Evolutionary conservation across 2,888 invertebrate genomes (phyloP), one percentile per base, ranked within the genome.

Genomic region (Pristionchus exspectatus): DNA sequence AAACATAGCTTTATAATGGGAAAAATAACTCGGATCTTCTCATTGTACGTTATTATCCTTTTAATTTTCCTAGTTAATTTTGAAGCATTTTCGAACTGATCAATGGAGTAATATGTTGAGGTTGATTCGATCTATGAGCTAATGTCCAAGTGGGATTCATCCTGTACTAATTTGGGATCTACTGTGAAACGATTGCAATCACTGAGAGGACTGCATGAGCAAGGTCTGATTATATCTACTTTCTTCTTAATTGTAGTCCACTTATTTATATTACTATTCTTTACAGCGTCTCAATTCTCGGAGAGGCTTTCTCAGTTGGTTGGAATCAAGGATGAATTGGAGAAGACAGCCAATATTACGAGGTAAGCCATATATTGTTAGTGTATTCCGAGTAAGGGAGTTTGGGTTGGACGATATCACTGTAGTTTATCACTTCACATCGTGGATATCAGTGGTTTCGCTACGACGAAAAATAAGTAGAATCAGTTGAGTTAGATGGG

Each of bases 131-230:
- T 90, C 21, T 77, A 90, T n/a, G 44, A 69, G 7, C 63, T 86
- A 1, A 74, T 77, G 74, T 33, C 72, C 63, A 90, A 89, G 81
- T 92, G 93, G 93, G 93, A 93, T 81, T 90, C 92, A 30, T 87
- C 92, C 16, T 92, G 92, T 88, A 89, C 91, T 0, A 90, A 91
- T 56, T 90, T 93, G 9, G 92, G 92, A n/a, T 91, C 91, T 54
- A 92, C 92, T 85, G 91, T 92, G 56, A 93, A 92, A 74, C 91
- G 92, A 84, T 90, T 93, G 18, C 92, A 93, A 38, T 90, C 92
- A 10, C 86, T 93, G 72, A 91, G 91, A 74, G 89, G 91, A 50
- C 90, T 93, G 24, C 93, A 93, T 88, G 93, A 93, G 89, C 93
- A 93, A 89, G 90, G 92, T 92, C 50, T 33, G 10, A 24, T 66